Evolutionary conservation across 2,888 invertebrate species (phyloP).

Genomic region (Cordilura impudica): DNA sequence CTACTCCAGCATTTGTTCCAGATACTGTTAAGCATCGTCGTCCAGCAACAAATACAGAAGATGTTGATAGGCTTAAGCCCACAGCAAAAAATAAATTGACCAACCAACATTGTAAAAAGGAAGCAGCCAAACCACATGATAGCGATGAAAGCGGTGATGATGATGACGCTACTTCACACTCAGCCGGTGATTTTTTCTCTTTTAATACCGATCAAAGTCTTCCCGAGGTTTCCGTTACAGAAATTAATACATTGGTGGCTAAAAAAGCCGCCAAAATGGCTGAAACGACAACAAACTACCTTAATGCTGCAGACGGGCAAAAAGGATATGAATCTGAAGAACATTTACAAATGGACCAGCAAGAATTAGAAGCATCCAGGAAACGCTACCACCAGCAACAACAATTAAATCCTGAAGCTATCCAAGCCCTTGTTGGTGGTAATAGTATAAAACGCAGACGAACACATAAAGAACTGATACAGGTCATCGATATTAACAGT

Average conservation of each 20-base stretch:
- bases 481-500: conserved; percentile 90
- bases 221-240: conserved; percentile 78
- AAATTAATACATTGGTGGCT: conserved; percentile 75
- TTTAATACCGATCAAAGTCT: conserved; percentile 76
- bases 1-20: conserved; percentile 74
- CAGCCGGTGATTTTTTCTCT: conserved; percentile 74
- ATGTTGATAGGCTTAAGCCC: conserved; percentile 64
- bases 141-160: conserved; percentile 79
- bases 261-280: conserved; percentile 75
- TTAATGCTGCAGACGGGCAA: conserved; percentile 52
- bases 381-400: conserved; percentile 68
- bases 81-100: conserved; percentile 32
- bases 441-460: conserved; percentile 80
- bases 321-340: not conserved
- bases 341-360: conserved; percentile 45
- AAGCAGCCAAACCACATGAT: conserved; percentile 69
- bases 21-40: conserved; percentile 75
- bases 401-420: conserved; percentile 68
- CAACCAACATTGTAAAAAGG: not conserved
- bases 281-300: conserved; percentile 68
- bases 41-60: conserved; percentile 74
- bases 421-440: conserved; percentile 84
- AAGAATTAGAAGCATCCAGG: conserved; percentile 60
- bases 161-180: conserved; percentile 68
- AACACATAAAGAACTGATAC: conserved; percentile 78